Evolutionary conservation across 2,113 vertebrate genomes (phyloP).

Genomic region (Callocephalon fimbriatum): DNA sequence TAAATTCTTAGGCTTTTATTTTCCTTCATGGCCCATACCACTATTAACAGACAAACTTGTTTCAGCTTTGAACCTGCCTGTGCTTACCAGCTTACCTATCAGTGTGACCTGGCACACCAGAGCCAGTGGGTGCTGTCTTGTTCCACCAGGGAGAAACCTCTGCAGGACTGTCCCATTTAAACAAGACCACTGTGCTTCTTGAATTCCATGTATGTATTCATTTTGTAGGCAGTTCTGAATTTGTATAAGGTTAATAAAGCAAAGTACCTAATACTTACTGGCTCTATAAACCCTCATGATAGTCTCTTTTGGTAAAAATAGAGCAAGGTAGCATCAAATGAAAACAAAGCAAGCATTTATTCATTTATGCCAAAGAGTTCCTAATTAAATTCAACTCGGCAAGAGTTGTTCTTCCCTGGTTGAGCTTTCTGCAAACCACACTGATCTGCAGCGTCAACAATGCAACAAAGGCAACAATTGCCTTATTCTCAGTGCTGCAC

Average conservation of each 20-base stretch:
- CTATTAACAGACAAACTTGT: background rate
- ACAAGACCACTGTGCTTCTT: background rate
- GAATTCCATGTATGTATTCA: background rate
- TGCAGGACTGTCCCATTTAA: background rate
- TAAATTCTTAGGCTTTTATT: background rate
- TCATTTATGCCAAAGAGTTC: background rate
- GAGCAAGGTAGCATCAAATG: background rate
- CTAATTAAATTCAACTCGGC: background rate
- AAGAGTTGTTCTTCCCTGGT: background rate
- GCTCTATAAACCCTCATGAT: rapidly evolving
- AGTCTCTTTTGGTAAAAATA: background rate
- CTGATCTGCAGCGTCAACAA: background rate
- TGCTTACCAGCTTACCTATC: background rate
- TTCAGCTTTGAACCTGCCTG: rapidly evolving
- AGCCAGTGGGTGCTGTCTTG: background rate
- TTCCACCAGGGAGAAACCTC: background rate
- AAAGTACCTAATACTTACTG: background rate
- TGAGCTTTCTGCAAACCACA: background rate
- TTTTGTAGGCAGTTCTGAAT: background rate
- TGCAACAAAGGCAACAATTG: background rate
- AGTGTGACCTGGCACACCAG: background rate
- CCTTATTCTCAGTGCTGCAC: background rate
- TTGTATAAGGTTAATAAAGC: background rate
- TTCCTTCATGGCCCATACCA: rapidly evolving
- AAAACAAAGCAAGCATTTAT: background rate